Evolutionary conservation across 2,113 vertebrate genomes (phyloP), one percentile per base, ranked within the genome.

Genomic region (Ptychochromis oligacanthus): DNA sequence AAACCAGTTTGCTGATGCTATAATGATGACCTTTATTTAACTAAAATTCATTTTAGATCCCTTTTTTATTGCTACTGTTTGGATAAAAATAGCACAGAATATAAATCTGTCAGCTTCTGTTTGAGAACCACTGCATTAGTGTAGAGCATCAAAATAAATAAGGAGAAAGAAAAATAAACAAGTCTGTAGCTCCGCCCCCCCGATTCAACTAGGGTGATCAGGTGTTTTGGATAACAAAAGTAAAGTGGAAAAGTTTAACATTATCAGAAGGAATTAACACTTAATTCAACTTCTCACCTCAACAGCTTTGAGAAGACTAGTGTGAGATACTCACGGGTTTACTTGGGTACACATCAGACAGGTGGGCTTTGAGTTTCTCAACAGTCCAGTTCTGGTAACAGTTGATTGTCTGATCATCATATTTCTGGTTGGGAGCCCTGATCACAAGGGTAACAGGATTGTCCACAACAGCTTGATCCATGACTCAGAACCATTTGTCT

Each of bases 351-450:
- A 99, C 97, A 18, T 96, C 94, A 9, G 97, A 96, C 12, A 99
- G 95, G 79, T 99, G 98, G 11, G 93, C 91, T 89, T 99, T 99
- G 7, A 99, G 96, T 82, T 95, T 97, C 93, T 97, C 97, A 94
- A 99, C 98, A 18, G 97, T 99, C 98, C 98, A 99, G 92, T 97
- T 95, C 89, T 97, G 95, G 88, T 94, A 97, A 87, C 98, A 99
- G 94, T 95, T 96, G 93, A 99, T 95, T 70, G 97, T 98, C 95
- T 99, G 98, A 91, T 99, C 98, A 72, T 95, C 94, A 92, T 98
- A 99, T 14, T 97, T 98, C 95, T 99, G 98, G 94, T 98, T 99
- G 79, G 98, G 98, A 4, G 98, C 96, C 91, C 95, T 98, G 93
- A 99, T 98, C 90, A 99, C 95, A 60, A 99, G 96, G 61, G 94